Percentiles rank a stretch among this genome's conserved stretches.
Conservation (phyloP, 1,140 invertebrate genomes). For the Onthophagus taurus region DNA sequence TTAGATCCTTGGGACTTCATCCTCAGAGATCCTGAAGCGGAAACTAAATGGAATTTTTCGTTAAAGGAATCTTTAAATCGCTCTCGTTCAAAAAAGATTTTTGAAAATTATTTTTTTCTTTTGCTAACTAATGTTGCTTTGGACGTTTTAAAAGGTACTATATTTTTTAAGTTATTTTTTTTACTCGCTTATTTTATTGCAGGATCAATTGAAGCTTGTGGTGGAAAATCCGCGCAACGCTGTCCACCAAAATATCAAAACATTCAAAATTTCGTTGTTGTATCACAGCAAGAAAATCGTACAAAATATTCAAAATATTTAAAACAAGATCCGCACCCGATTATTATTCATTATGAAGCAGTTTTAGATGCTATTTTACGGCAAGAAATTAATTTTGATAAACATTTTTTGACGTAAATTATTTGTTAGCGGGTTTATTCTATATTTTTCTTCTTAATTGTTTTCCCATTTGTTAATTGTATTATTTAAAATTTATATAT, state of each 20-base stretch:
- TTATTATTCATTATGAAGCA: conserved; percentile 39
- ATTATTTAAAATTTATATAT: too few relatives aligned
- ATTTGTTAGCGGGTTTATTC: too few relatives aligned
- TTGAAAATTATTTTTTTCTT: conserved; percentile 25
- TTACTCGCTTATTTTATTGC: conserved; percentile 13
- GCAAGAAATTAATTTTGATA: conserved; percentile 31
- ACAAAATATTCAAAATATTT: conserved; percentile 26
- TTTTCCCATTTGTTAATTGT: too few relatives aligned
- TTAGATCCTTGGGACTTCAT: conserved; percentile 44
- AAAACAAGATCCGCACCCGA: conserved; percentile 32
- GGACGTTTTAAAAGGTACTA: conserved; percentile 33
- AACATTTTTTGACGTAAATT: conserved; percentile 4
- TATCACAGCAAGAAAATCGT: conserved; percentile 24
- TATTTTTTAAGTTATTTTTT: conserved; percentile 7
- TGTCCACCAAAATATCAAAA: conserved; percentile 17
- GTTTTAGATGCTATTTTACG: conserved; percentile 41
- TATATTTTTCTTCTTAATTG: too few relatives aligned
- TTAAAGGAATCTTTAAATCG: conserved; percentile 35
- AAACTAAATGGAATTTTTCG: conserved; percentile 40
- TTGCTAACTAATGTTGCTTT: conserved; percentile 20
- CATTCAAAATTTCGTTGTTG: conserved; percentile 25
- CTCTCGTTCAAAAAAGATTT: conserved; percentile 24
- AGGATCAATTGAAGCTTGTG: conserved; percentile 32
- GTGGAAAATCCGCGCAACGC: conserved; percentile 29
- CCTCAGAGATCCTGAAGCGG: conserved; percentile 38